These are phyloP conservation scores for Alaudala cheleensis DNA, from an alignment of 2,113 vertebrate species.

Conservation along the genomic window DNA sequence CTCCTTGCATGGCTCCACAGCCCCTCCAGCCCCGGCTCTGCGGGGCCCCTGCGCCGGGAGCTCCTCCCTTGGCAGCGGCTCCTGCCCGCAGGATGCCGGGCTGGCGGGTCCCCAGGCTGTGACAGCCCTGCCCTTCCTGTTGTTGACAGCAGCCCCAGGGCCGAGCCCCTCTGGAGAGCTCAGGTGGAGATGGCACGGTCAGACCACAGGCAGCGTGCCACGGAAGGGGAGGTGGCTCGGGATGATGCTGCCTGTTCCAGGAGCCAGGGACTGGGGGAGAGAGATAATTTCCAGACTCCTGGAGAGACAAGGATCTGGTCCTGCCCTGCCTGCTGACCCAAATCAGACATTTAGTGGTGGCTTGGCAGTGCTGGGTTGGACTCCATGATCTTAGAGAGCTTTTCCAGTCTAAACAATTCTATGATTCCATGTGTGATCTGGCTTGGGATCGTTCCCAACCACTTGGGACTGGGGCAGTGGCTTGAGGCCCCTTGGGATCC, in stretches of 20 bases:
- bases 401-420: not conserved
- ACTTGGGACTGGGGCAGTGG: accelerated
- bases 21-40: not conserved
- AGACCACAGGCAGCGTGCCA: accelerated
- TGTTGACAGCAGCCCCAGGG: not conserved
- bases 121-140: not conserved
- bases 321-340: not conserved
- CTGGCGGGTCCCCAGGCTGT: not conserved
- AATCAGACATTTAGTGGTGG: not conserved
- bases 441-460: accelerated
- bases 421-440: accelerated
- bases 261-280: not conserved
- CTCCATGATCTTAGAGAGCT: not conserved
- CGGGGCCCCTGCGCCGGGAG: not conserved
- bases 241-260: not conserved
- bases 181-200: accelerated
- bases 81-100: not conserved
- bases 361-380: not conserved
- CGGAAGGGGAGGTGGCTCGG: not conserved
- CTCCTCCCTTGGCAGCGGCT: not conserved
- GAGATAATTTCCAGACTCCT: not conserved
- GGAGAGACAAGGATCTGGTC: not conserved
- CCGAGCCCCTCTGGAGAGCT: not conserved
- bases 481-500: not conserved
- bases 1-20: not conserved